A percentile compares a stretch with the other conserved stretches of the same genome.
Evolutionary conservation across 2,888 invertebrate species (phyloP).

Genomic region (Phania funesta): DNA sequence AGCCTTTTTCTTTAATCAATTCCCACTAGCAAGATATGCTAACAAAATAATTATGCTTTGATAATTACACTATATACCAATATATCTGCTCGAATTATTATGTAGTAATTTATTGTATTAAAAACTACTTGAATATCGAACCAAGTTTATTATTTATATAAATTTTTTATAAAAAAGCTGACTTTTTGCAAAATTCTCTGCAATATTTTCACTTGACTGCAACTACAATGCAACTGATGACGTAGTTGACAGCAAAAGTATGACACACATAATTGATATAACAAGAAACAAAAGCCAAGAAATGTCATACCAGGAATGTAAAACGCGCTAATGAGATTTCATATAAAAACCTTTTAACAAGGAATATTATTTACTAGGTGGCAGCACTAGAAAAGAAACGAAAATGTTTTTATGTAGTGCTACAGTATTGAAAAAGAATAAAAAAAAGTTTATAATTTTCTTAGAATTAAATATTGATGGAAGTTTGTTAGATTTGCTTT

Average conservation of each 20-base stretch:
- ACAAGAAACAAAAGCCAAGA: not conserved
- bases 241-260: slow-evolving; percentile 48
- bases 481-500: no score
- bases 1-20: not conserved
- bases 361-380: no score
- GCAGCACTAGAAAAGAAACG: no score
- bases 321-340: no score
- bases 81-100: not conserved
- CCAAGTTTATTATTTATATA: not conserved
- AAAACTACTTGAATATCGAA: no score
- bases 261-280: not conserved
- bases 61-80: not conserved
- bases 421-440: no score
- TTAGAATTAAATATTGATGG: no score
- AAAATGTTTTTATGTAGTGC: no score
- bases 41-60: not conserved
- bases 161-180: slow-evolving; percentile 33
- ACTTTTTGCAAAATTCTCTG: slow-evolving; percentile 31
- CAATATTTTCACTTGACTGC: slow-evolving; percentile 54
- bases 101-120: not conserved
- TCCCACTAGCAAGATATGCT: slow-evolving; percentile 23
- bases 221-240: slow-evolving; percentile 67
- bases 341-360: no score
- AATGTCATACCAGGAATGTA: no score
- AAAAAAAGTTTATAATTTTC: no score